Conservation (phyloP, 2,113 vertebrate species). For the Globicephala melas region DNA sequence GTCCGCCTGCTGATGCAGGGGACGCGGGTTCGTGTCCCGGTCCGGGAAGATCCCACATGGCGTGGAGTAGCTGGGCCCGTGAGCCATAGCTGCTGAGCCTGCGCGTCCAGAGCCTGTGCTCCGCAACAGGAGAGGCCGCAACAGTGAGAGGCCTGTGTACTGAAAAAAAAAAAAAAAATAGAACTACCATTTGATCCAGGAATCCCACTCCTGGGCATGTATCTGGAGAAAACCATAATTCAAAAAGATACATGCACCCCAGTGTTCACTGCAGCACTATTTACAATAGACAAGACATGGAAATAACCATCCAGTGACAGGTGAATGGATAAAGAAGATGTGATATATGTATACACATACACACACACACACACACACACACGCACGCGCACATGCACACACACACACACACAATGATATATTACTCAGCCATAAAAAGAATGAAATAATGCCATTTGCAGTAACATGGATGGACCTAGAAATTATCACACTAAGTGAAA, state of each 20-base stretch:
- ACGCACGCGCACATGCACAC: accelerated
- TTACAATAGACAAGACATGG: neutral
- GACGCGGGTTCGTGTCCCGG: too few species aligned
- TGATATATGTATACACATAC: neutral
- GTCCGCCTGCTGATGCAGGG: too few species aligned
- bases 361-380: neutral
- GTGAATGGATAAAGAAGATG: neutral
- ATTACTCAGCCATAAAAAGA: neutral
- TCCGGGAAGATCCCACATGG: too few species aligned
- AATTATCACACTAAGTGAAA: neutral
- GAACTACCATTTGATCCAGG: neutral
- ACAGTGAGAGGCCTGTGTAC: too few species aligned
- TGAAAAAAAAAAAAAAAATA: neutral
- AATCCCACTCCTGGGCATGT: neutral
- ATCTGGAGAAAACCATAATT: neutral
- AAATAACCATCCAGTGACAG: neutral
- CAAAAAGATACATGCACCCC: too few species aligned
- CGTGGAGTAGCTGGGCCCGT: too few species aligned
- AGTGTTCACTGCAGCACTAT: neutral
- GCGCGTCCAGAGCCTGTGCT: too few species aligned
- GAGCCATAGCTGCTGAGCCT: too few species aligned
- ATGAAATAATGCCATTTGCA: neutral
- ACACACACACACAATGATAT: neutral
- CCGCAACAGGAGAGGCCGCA: too few species aligned
- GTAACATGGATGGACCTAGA: neutral